These are phyloP conservation scores for Acanthosepion lycidas DNA, from an alignment of 2,888 invertebrate species.

Conservation along the genomic window DNA sequence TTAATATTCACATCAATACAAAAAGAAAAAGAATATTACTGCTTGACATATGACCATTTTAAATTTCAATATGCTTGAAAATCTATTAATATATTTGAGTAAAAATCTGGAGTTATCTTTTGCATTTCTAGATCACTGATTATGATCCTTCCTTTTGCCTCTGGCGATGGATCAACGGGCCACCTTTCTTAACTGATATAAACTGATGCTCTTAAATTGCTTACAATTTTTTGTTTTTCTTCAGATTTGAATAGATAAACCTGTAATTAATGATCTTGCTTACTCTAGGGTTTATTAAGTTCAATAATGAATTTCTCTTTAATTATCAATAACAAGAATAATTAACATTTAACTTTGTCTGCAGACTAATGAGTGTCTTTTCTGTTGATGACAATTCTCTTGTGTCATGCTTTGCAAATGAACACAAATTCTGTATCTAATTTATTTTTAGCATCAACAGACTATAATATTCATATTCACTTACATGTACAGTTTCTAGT, in stretches of 20 bases:
- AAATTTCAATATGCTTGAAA: too few species aligned
- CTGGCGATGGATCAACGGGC: background rate
- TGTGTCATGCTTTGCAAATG: background rate
- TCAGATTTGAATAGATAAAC: background rate
- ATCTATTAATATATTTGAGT: too few species aligned
- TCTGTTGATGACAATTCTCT: background rate
- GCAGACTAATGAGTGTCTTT: background rate
- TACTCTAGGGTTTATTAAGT: background rate
- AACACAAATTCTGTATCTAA: background rate
- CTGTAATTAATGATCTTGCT: background rate
- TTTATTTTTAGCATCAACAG: background rate
- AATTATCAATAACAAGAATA: background rate
- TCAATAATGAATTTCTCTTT: constrained; percentile 5
- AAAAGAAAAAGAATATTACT: too few species aligned
- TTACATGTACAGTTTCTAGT: background rate
- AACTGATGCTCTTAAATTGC: too few species aligned
- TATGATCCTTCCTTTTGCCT: background rate
- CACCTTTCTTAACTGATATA: background rate
- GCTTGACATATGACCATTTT: too few species aligned
- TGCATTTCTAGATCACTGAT: background rate
- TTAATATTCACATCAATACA: too few species aligned
- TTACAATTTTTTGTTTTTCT: background rate
- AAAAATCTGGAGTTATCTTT: too few species aligned
- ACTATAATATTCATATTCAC: background rate
- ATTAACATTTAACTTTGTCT: background rate